Conservation (phyloP, 2,113 vertebrate genomes). For the Monarcha castaneiventris region DNA sequence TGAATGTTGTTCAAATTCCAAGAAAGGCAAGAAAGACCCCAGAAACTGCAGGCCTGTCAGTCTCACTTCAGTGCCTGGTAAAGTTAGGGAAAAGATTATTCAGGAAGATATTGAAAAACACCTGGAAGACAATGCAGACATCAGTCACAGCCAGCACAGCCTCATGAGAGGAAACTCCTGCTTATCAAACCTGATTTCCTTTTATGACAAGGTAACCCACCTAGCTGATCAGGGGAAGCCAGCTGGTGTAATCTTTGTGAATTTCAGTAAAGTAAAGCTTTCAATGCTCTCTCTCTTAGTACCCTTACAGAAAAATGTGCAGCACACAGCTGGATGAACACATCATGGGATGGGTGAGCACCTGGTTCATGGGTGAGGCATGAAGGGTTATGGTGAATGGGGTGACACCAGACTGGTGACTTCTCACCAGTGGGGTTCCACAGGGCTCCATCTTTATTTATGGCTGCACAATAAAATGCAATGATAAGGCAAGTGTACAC, state of each 20-base stretch:
- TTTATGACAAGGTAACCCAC: background rate
- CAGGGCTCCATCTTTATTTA: background rate
- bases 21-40: background rate
- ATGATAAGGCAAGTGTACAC: background rate
- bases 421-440: background rate
- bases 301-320: background rate
- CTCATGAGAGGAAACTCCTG: background rate
- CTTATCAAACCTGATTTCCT: background rate
- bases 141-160: background rate
- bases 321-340: background rate
- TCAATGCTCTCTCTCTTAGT: fast-evolving
- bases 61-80: background rate
- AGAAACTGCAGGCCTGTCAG: background rate
- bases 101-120: background rate
- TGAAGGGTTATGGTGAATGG: background rate
- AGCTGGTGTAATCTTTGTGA: background rate
- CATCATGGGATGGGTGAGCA: background rate
- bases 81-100: background rate
- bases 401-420: background rate
- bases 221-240: background rate
- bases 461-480: background rate
- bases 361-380: background rate
- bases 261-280: background rate
- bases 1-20: fast-evolving
- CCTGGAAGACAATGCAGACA: background rate